Conservation (phyloP, 2,797 vertebrate species). For the Coracias cyanogaster region DNA sequence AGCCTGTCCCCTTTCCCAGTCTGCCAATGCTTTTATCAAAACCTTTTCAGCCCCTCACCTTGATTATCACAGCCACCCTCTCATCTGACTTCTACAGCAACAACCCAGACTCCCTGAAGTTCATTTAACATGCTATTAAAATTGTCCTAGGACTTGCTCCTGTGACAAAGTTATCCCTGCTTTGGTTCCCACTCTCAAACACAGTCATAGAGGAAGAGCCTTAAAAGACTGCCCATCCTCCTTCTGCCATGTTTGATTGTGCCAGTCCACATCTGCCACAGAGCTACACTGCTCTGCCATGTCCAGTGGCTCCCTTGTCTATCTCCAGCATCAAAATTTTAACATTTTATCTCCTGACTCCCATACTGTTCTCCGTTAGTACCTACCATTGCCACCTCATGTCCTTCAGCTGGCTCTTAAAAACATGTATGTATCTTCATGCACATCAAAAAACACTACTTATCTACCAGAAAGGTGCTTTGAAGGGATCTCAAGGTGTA, state of each 20-base stretch:
- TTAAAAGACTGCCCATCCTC: not conserved
- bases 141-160: not conserved
- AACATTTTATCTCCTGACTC: not conserved
- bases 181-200: not conserved
- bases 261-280: not conserved
- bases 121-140: not conserved
- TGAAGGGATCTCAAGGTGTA: not conserved
- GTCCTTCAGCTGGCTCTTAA: not conserved
- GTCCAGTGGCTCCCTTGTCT: not conserved
- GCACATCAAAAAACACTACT: not conserved
- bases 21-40: not conserved
- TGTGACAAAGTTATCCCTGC: not conserved
- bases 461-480: not conserved
- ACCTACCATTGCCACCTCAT: not conserved
- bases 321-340: not conserved
- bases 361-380: not conserved
- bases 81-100: not conserved
- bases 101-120: not conserved
- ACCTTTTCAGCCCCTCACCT: not conserved
- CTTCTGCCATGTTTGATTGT: not conserved
- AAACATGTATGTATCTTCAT: not conserved
- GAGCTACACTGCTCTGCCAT: not conserved
- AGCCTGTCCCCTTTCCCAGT: not conserved
- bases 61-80: not conserved
- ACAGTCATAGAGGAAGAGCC: not conserved